Conservation (phyloP, 53 echinoderm and acorn worm genomes). For the Paracentrotus lividus region DNA sequence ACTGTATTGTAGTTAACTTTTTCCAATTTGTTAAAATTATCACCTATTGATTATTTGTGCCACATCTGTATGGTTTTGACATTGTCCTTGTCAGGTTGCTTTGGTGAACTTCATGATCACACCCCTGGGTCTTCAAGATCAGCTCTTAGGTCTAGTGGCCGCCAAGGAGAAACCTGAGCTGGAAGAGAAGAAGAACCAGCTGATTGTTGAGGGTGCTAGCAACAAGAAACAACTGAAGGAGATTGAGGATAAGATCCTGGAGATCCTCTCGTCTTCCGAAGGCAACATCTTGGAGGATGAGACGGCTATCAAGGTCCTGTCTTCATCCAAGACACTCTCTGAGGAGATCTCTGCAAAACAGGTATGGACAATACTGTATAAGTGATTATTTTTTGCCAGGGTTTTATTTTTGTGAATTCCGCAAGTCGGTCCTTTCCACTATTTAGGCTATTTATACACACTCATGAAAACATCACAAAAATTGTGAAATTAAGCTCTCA, state of each 20-base stretch:
- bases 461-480: too few species aligned
- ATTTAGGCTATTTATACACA: too few species aligned
- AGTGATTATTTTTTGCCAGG: too few species aligned
- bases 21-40: too few species aligned
- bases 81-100: slow-evolving; percentile 76
- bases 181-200: slow-evolving; percentile 99
- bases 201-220: slow-evolving; percentile 95
- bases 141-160: slow-evolving; percentile 96
- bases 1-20: too few species aligned
- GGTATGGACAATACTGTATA: too few species aligned
- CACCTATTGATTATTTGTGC: too few species aligned
- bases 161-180: slow-evolving; percentile 99
- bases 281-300: slow-evolving; percentile 99
- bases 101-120: slow-evolving; percentile 99
- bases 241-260: slow-evolving; percentile 97
- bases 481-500: too few species aligned
- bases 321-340: slow-evolving; percentile 95
- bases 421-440: too few species aligned
- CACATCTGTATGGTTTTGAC: not conserved
- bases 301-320: slow-evolving; percentile 95
- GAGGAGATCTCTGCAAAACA: slow-evolving; percentile 98
- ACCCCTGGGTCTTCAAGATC: slow-evolving; percentile 98
- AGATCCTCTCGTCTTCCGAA: slow-evolving; percentile 93
- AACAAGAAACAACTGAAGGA: slow-evolving; percentile 99
- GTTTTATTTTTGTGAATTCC: too few species aligned